A percentile compares a stretch with the other conserved stretches of the same genome.
Evolutionary conservation across 30 jellyfish, hydroid and myxozoan species (phyloP).

Genomic region (Turritopsis rubra): DNA sequence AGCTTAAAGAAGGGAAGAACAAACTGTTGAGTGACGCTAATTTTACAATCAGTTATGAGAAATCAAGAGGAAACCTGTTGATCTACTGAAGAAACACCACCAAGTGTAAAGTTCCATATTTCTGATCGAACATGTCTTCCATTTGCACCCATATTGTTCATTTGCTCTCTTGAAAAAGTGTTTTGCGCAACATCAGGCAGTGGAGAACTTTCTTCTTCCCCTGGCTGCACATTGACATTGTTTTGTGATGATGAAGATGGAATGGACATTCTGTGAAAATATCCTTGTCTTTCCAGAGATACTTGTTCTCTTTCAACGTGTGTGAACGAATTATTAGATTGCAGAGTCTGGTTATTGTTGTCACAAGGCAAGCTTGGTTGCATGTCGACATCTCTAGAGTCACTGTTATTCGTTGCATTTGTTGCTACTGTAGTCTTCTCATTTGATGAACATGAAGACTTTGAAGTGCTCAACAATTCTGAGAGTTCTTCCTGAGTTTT

Average conservation of each 20-base stretch:
- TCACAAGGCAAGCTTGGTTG: too few relatives aligned
- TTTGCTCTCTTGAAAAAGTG: too few relatives aligned
- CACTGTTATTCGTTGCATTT: slow-evolving; percentile 1
- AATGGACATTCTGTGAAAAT: not conserved
- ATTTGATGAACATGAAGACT: too few relatives aligned
- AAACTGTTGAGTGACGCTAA: too few relatives aligned
- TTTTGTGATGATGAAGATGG: not conserved
- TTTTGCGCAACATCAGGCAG: not conserved
- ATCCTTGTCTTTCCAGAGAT: not conserved
- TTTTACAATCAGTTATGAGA: not conserved
- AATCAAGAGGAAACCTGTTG: not conserved
- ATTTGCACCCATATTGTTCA: too few relatives aligned
- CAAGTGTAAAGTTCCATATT: slow-evolving; percentile 50
- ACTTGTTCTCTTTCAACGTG: not conserved
- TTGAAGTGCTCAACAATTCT: too few relatives aligned
- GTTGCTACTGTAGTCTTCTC: not conserved
- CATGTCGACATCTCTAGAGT: too few relatives aligned
- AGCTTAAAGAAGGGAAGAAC: too few relatives aligned
- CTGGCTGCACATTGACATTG: not conserved
- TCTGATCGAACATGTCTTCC: slow-evolving; percentile 46
- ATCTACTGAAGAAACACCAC: slow-evolving; percentile 28
- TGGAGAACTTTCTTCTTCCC: not conserved
- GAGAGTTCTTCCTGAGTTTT: not conserved
- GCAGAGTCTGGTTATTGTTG: not conserved
- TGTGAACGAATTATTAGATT: not conserved